These are phyloP conservation scores for Micoletzkya japonica DNA, from an alignment of 2,888 invertebrate species.

Conservation along the genomic window DNA sequence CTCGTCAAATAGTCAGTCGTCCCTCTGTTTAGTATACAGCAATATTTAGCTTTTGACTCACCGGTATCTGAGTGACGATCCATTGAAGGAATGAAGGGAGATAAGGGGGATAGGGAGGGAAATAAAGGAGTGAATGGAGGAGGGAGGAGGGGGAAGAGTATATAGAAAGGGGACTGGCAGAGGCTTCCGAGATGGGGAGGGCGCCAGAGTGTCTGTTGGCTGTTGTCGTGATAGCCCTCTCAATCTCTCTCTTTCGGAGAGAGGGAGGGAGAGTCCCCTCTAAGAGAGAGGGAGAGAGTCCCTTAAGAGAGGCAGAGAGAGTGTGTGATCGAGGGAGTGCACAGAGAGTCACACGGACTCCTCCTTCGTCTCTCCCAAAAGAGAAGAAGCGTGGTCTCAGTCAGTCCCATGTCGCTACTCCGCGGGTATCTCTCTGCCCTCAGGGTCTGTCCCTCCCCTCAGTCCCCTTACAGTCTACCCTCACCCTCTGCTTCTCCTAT, in stretches of 20 bases:
- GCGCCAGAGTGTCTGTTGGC: too few relatives aligned
- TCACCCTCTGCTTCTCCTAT: not conserved
- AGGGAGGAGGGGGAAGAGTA: not conserved
- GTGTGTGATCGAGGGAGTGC: too few relatives aligned
- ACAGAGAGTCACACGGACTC: too few relatives aligned
- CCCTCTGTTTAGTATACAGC: too few relatives aligned
- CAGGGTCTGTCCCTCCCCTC: not conserved
- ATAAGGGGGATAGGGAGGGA: conserved; percentile 31
- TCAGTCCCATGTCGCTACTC: too few relatives aligned
- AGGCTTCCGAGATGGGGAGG: not conserved
- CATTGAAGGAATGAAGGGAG: not conserved
- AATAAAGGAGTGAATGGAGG: conserved; percentile 34
- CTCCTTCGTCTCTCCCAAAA: too few relatives aligned
- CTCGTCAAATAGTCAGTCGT: too few relatives aligned
- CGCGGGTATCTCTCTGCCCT: too few relatives aligned
- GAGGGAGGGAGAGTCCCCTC: not conserved
- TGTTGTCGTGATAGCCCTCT: too few relatives aligned
- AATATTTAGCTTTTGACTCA: not conserved
- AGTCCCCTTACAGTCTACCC: conserved; percentile 1
- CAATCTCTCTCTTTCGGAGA: too few relatives aligned
- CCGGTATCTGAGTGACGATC: conserved; percentile 8
- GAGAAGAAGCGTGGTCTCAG: too few relatives aligned
- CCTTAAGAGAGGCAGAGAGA: not conserved
- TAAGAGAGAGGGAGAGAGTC: not conserved
- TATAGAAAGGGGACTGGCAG: not conserved